A percentile compares a stretch with the other conserved stretches of the same genome.
Conservation (phyloP, 2,113 vertebrate species). For the Microcebus griseorufus region DNA sequence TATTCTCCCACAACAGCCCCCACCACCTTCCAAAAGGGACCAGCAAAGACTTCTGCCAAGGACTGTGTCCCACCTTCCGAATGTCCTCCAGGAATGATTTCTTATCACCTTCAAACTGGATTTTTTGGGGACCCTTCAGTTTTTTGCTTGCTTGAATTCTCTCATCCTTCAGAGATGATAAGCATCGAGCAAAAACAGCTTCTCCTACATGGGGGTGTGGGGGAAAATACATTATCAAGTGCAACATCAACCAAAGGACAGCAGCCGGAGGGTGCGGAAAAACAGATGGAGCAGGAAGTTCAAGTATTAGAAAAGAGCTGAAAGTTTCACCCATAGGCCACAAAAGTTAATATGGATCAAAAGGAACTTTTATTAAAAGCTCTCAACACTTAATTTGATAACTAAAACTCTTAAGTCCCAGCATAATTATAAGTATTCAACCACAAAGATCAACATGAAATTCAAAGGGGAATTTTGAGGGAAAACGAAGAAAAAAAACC, state of each 20-base stretch:
- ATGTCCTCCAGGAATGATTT: constrained; percentile 94
- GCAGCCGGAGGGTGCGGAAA: background rate
- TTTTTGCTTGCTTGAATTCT: constrained; percentile 90
- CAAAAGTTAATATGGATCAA: background rate
- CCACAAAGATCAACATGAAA: background rate
- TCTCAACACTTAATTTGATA: background rate
- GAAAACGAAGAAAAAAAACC: background rate
- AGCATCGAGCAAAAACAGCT: constrained; percentile 97
- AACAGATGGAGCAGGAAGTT: background rate
- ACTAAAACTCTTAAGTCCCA: background rate
- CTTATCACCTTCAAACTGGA: constrained; percentile 89
- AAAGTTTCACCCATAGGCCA: background rate
- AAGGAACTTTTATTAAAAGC: background rate
- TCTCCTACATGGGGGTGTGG: constrained; percentile 86
- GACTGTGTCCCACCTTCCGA: constrained; percentile 87
- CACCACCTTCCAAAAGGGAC: background rate
- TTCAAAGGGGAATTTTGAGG: background rate
- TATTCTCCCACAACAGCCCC: background rate
- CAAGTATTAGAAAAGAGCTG: rapidly evolving
- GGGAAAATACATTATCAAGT: background rate
- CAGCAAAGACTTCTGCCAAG: background rate
- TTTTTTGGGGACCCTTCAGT: constrained; percentile 88
- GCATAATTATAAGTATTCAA: background rate
- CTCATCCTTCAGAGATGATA: constrained; percentile 97
- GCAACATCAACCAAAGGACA: rapidly evolving